Conservation (phyloP, 2,888 invertebrate genomes). For the Rhorus exstirpatorius region DNA sequence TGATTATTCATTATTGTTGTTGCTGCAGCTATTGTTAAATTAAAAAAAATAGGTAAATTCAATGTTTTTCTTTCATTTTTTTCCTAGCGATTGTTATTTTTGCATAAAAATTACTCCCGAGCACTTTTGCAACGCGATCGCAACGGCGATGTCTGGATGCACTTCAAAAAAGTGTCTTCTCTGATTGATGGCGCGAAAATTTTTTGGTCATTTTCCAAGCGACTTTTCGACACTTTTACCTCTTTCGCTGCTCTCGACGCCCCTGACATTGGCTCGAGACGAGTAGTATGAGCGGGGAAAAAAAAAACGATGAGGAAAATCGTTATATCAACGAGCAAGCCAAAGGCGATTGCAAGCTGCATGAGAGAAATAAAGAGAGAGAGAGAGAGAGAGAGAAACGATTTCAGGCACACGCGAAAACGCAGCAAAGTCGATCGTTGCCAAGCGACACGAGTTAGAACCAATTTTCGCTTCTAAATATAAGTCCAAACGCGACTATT, state of each 20-base stretch:
- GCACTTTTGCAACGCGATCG: background rate
- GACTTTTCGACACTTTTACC: background rate
- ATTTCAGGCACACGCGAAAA: conserved; percentile 3
- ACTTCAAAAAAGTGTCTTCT: conserved; percentile 43
- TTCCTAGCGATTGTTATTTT: too few species aligned
- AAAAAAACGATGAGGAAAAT: background rate
- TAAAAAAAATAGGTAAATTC: too few species aligned
- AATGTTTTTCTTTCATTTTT: too few species aligned
- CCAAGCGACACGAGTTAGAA: conserved; percentile 43
- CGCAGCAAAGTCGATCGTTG: conserved; percentile 55
- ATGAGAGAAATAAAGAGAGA: too few species aligned
- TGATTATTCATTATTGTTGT: too few species aligned
- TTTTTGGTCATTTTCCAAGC: conserved; percentile 62
- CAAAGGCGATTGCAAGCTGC: too few species aligned
- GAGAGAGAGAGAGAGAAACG: conserved; percentile 17
- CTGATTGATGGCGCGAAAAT: conserved; percentile 19
- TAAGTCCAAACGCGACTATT: background rate
- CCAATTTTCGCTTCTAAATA: conserved; percentile 48
- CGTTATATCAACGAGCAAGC: conserved; percentile 16
- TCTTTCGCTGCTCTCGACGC: conserved; percentile 1
- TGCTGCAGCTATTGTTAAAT: too few species aligned
- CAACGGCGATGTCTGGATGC: conserved; percentile 24
- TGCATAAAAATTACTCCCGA: too few species aligned
- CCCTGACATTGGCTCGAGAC: conserved; percentile 42
- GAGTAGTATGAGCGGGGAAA: background rate